phyloP scores from a whole-genome alignment of 2,113 vertebrate genomes.

The Copsychus sechellarum region DNA sequence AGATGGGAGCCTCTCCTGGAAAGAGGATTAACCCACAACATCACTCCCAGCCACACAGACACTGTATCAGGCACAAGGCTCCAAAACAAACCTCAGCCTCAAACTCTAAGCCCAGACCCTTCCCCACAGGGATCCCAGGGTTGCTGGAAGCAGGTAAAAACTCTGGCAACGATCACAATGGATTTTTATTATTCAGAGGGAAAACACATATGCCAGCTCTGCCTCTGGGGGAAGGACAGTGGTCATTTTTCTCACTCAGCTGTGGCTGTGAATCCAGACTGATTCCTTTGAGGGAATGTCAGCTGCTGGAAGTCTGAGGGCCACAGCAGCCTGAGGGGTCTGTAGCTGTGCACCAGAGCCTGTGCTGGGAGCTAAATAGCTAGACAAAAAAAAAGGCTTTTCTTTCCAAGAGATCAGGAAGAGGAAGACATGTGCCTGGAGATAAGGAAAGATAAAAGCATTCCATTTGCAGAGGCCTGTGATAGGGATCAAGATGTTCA shows the following conservation, averaged over 20 bases:
- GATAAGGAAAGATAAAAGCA: slow-evolving; percentile 66
- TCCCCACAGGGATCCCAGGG: background rate
- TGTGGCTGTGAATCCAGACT: background rate
- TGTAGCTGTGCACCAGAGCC: background rate
- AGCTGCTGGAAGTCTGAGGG: background rate
- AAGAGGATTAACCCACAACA: background rate
- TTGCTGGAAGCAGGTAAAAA: background rate
- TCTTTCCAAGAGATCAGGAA: slow-evolving; percentile 42
- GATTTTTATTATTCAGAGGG: background rate
- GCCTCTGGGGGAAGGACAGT: background rate
- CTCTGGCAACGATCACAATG: background rate
- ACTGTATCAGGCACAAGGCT: background rate
- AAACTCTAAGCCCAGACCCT: background rate
- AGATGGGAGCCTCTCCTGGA: slow-evolving; percentile 53
- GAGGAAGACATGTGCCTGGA: slow-evolving; percentile 56
- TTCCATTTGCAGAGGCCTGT: background rate
- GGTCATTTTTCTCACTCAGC: background rate
- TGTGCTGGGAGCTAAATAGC: background rate
- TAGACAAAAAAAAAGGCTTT: background rate
- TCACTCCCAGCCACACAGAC: background rate
- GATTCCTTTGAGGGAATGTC: background rate
- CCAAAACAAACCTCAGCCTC: background rate
- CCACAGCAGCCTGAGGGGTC: background rate
- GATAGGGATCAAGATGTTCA: slow-evolving; percentile 38
- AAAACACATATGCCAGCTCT: background rate